A percentile compares a stretch with the other conserved stretches of the same genome.
Evolutionary conservation across 2,113 vertebrate genomes (phyloP).

Genomic region (Micronycteris hirsuta): DNA sequence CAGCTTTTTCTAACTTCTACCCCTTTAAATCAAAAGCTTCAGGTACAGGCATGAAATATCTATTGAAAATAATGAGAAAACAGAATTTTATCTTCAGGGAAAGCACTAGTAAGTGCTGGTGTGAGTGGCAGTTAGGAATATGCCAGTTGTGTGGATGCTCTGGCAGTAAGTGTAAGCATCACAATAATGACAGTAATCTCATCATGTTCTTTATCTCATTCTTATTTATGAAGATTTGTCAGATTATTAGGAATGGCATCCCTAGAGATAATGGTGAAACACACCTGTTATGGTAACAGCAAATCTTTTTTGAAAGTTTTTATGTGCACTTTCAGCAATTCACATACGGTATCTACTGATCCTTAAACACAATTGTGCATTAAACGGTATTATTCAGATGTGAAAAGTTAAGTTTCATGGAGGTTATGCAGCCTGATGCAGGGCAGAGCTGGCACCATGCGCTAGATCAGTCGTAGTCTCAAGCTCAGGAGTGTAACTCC

Average conservation of each 20-base stretch:
- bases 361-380: neutral
- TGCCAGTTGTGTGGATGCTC: neutral
- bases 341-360: neutral
- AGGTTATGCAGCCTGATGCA: neutral
- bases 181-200: neutral
- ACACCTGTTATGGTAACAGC: neutral
- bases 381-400: neutral
- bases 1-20: conserved; percentile 42
- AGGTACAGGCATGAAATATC: conserved; percentile 41
- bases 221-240: neutral
- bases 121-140: neutral
- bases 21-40: conserved; percentile 65
- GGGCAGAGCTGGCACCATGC: neutral
- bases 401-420: neutral
- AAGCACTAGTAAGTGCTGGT: conserved; percentile 34
- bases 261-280: neutral
- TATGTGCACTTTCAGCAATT: neutral
- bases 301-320: neutral
- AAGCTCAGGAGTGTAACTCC: neutral
- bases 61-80: conserved; percentile 68
- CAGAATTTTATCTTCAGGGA: conserved; percentile 41
- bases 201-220: neutral
- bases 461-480: neutral
- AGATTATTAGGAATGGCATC: neutral
- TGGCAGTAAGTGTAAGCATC: neutral